These are phyloP conservation scores for Trichogramma dendrolimi DNA, from an alignment of 2,888 invertebrate species.

Conservation along the genomic window DNA sequence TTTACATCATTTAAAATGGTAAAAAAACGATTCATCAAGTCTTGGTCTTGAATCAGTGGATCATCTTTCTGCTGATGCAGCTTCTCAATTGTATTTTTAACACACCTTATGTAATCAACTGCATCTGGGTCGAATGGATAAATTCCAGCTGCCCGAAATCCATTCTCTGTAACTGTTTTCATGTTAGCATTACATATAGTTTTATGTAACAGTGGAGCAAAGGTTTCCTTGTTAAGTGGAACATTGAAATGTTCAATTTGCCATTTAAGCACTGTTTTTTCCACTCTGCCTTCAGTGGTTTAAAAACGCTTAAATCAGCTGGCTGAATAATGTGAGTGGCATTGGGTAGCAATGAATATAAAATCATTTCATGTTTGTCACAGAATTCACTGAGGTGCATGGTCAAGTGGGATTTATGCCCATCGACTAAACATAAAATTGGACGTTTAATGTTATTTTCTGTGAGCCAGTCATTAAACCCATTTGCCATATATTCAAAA, in stretches of 20 bases:
- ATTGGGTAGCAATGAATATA: constrained; percentile 33
- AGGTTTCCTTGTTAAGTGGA: neutral
- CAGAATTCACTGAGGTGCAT: constrained; percentile 35
- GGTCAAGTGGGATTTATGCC: constrained; percentile 35
- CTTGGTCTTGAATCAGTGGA: neutral
- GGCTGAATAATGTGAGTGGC: constrained; percentile 39
- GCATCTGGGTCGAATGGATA: neutral
- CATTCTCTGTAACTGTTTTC: neutral
- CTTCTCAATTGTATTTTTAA: constrained; percentile 4
- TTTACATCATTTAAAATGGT: neutral
- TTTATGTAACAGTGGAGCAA: constrained; percentile 21
- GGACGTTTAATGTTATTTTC: constrained; percentile 33
- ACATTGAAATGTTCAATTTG: neutral
- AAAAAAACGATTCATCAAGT: neutral
- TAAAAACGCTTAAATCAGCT: constrained; percentile 42
- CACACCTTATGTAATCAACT: constrained; percentile 10
- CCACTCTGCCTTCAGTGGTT: constrained; percentile 32
- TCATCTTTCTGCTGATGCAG: neutral
- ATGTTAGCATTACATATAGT: neutral
- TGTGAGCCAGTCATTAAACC: constrained; percentile 28
- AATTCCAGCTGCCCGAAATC: neutral
- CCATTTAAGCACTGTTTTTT: neutral
- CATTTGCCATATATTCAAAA: constrained; percentile 39
- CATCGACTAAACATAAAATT: constrained; percentile 34
- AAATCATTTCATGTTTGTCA: constrained; percentile 30